Percentiles rank a stretch among this genome's conserved stretches.
phyloP scores from a whole-genome alignment of 2,888 invertebrate genomes.

The Tipula lateralis region DNA sequence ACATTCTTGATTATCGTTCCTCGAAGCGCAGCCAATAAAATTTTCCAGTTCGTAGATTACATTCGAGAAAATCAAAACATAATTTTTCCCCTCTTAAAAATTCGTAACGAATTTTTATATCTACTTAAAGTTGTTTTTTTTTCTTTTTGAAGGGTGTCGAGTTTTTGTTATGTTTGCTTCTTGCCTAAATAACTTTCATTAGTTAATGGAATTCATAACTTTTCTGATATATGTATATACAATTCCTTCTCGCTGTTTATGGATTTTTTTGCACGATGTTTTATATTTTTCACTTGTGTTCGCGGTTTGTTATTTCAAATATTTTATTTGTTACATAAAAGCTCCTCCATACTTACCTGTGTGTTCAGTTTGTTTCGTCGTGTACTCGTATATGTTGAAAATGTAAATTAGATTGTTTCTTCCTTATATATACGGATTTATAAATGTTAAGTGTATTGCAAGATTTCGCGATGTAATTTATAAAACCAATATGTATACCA shows the following conservation, averaged over 20 bases:
- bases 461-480: neutral
- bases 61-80: neutral
- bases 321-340: neutral
- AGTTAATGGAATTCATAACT: slow-evolving; percentile 24
- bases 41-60: neutral
- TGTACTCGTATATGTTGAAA: neutral
- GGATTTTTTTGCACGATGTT: neutral
- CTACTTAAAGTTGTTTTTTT: neutral
- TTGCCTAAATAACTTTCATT: slow-evolving; percentile 6
- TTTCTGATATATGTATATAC: neutral
- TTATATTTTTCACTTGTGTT: neutral
- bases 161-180: neutral
- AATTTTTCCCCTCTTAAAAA: neutral
- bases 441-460: neutral
- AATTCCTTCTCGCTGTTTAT: neutral
- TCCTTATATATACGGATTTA: neutral
- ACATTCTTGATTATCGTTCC: neutral
- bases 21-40: neutral
- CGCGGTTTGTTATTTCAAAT: neutral
- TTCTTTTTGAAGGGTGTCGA: neutral
- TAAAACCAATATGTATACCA: neutral
- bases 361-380: neutral
- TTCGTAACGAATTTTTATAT: neutral
- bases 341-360: neutral
- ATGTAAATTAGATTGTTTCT: neutral